These are phyloP conservation scores for Podargus strigoides DNA, from an alignment of 2,797 vertebrate genomes.

Conservation along the genomic window DNA sequence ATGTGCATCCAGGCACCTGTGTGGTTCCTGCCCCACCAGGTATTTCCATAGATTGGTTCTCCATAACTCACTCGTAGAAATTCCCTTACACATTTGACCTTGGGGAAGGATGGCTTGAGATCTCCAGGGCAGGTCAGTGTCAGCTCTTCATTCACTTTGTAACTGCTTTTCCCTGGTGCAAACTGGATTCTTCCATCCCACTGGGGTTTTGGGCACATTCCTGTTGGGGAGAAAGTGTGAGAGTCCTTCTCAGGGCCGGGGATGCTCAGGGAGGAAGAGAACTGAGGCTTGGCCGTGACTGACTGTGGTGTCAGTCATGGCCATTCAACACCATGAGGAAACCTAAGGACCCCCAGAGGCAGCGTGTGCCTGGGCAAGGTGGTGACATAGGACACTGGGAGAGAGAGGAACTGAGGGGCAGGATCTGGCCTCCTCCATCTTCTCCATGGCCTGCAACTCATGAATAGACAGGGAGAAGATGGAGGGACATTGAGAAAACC, in stretches of 20 bases:
- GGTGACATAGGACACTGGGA: neutral
- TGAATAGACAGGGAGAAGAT: neutral
- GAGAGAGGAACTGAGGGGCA: neutral
- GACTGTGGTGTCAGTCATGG: no score
- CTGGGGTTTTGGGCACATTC: neutral
- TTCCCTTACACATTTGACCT: neutral
- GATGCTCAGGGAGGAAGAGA: neutral
- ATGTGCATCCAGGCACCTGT: neutral
- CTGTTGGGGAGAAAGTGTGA: neutral
- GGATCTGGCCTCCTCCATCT: neutral
- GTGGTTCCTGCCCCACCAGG: neutral
- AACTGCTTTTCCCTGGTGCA: fast-evolving
- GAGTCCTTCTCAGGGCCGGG: fast-evolving
- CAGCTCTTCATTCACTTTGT: neutral
- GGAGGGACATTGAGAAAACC: neutral
- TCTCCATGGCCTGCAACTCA: neutral
- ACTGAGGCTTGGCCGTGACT: neutral
- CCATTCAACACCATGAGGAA: neutral
- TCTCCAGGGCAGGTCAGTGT: neutral
- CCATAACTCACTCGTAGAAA: fast-evolving
- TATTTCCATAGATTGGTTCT: fast-evolving
- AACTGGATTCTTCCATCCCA: neutral
- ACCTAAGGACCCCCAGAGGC: neutral
- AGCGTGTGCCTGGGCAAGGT: neutral
- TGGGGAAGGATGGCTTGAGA: neutral